Evolutionary conservation across 2,888 invertebrate species (phyloP), one percentile per base, ranked within the genome.

Genomic region (Drosophila pseudotakahashii): DNA sequence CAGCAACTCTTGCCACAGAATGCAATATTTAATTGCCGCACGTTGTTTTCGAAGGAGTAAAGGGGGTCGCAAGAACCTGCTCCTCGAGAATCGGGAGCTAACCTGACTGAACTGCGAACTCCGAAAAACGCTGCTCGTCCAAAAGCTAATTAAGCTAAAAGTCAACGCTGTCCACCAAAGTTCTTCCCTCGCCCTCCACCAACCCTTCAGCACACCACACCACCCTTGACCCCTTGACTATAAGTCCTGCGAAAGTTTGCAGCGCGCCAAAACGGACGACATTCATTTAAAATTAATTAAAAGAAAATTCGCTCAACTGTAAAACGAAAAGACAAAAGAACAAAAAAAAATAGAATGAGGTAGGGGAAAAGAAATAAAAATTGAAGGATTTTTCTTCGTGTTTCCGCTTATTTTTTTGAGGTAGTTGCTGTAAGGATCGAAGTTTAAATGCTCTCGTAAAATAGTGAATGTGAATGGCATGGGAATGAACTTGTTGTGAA

Each of bases 281-380:
- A 84, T 85, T 88, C 85, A 89, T 85, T 85, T 85, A 85, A 85
- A 85, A 89, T 85, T 85, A 89, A 85, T 85, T 85, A 85, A 85
- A 85, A 89, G 88, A 85, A 89, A 89, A 89, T 82, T 88, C 86
- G 88, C 80, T 88, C 83, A 75, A 85, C 88, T 88, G 89, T 80
- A 67, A 87, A 89, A 75, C 81, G 74, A 67, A 88, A 85, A 88
- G 84, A 88, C 85, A 82, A 87, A 85, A 82, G 83, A 58, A 63
- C 75, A 71, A 78, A 72, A 66, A 58, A 75, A 74, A 79, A 39
- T 76, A 26, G 14, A 36, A 44, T 42, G 52, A 70, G 53, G 58
- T 60, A 66, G 47, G 39, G 32, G 45, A 36, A 78, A 70, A 77
- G 69, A 69, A 76, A 84, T 77, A 81, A 73, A 80, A 82, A 79